Base-by-base conservation (phyloP, 2,888 invertebrate genomes). In the Watsonalla cultraria region DNA sequence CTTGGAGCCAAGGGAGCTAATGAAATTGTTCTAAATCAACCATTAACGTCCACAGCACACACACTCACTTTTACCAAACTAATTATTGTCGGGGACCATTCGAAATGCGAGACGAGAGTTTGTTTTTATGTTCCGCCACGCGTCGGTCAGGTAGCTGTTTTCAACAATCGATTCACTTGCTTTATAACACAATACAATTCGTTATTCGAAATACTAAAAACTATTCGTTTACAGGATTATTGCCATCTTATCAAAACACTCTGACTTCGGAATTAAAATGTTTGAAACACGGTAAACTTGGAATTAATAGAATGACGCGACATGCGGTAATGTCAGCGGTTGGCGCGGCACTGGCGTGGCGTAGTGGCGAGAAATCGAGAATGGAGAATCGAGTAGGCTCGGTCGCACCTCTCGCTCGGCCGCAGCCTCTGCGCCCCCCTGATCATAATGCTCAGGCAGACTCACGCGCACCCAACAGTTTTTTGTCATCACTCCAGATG, bases 31-130 rank as follows among this genome's bases (percentile, higher is more conserved):
- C 76, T 80, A 85, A 84, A 82, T 81, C 76, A 86, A 84, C 80
- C 78, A 81, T 82, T 80, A 83, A 84, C 79, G 83, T 82, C 78
- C 82, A 85, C 83, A 82, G 76, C 78, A 84, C 86, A 86, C 83
- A 85, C 89, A 88, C 87, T 83, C 88, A 89, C 88, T 89, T 88
- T 86, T 87, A 86, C 84, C 81, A 79, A 86, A 85, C 86, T 85
- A 87, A 86, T 86, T 81, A 84, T 78, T 78, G 79, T 72, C 68
- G 76, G 74, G 77, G 84, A 84, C 78, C 83, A 84, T 83, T 86
- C 82, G 76, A 74, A 83, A 81, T 77, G 78, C 73, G 76, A 83
- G 78, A 80, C 78, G 80, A 78, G 77, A 84, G 82, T 85, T 86
- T 83, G 82, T 84, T 84, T 80, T 81, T 78, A 74, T 74, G 75